These are phyloP conservation scores for Tenthredo notha DNA, from an alignment of 2,888 invertebrate species.

Conservation along the genomic window DNA sequence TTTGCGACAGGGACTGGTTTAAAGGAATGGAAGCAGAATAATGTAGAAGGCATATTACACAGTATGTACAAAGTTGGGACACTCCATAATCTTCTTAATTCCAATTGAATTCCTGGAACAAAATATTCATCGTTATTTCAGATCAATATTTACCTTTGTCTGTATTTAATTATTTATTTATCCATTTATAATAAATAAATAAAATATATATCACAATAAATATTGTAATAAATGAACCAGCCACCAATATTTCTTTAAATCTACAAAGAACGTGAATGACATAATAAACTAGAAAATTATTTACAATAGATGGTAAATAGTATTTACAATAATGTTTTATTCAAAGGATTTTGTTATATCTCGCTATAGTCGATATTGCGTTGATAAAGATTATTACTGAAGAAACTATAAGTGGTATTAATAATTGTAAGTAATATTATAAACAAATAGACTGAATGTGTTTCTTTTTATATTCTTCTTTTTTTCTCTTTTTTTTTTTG, in stretches of 20 bases:
- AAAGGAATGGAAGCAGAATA: constrained; percentile 49
- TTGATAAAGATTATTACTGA: background rate
- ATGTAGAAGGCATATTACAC: constrained; percentile 74
- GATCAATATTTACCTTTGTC: constrained; percentile 28
- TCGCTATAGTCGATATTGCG: background rate
- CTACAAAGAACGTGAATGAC: background rate
- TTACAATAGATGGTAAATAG: background rate
- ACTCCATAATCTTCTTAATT: constrained; percentile 64
- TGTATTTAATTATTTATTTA: background rate
- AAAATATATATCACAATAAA: background rate
- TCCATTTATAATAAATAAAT: background rate
- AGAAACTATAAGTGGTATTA: constrained; percentile 11
- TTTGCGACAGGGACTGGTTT: constrained; percentile 9
- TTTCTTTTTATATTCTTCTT: background rate
- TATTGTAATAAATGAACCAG: background rate
- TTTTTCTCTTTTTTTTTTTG: background rate
- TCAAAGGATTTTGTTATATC: background rate
- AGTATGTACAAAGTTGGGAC: constrained; percentile 72
- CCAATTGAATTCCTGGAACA: constrained; percentile 72
- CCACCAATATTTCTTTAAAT: background rate
- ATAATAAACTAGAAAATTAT: background rate
- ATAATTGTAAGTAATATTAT: constrained; percentile 13
- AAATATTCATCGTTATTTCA: constrained; percentile 2
- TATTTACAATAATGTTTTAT: constrained; percentile 3
- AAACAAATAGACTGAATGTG: background rate